Evolutionary conservation across 2,888 invertebrate species (phyloP).

Genomic region (Lochmaea capreae): DNA sequence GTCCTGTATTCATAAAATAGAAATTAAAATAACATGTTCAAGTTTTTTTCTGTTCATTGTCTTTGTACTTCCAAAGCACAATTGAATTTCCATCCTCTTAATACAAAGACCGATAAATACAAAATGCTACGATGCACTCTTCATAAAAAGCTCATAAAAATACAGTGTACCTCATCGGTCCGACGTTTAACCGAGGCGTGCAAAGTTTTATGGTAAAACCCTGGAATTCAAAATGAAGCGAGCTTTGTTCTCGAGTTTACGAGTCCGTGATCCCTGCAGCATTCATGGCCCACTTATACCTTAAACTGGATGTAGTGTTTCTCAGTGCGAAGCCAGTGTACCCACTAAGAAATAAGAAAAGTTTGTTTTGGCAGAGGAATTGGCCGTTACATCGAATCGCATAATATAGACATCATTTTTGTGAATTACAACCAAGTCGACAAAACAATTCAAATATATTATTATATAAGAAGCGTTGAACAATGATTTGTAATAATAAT

Average conservation of each 20-base stretch:
- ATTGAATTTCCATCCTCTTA: background rate
- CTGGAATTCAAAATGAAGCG: constrained; percentile 43
- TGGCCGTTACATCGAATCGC: background rate
- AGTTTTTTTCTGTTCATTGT: background rate
- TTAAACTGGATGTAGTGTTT: constrained; percentile 41
- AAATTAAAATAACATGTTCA: too few species aligned
- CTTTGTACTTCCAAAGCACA: background rate
- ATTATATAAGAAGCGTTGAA: background rate
- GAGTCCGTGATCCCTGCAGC: constrained; percentile 50
- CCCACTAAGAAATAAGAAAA: background rate
- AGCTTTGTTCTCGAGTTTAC: constrained; percentile 52
- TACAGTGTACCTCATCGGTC: constrained; percentile 35
- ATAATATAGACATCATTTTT: constrained; percentile 8
- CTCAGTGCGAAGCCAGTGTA: constrained; percentile 7
- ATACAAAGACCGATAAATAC: background rate
- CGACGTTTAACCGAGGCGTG: constrained; percentile 37
- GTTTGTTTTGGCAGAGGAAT: constrained; percentile 16
- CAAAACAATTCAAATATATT: background rate
- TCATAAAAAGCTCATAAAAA: constrained; percentile 38
- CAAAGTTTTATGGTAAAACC: constrained; percentile 41
- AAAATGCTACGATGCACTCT: constrained; percentile 22
- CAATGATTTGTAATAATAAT: too few species aligned
- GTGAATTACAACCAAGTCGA: background rate
- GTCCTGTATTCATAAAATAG: too few species aligned
- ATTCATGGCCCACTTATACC: constrained; percentile 54